Evolutionary conservation across 2,797 vertebrate genomes (phyloP).

Genomic region (Taeniopygia guttata): DNA sequence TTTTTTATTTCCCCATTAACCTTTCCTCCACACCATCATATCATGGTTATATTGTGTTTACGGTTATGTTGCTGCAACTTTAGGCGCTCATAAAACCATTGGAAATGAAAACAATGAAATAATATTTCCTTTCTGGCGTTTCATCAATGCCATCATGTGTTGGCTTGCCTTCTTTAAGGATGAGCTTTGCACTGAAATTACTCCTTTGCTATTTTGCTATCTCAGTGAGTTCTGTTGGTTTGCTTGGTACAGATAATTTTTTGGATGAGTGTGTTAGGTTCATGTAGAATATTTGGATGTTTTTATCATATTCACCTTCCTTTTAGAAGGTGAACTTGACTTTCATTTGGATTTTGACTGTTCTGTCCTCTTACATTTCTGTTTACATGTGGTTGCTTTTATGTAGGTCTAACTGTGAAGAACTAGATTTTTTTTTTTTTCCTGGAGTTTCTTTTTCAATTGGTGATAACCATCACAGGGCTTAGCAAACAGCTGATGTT

Average conservation of each 20-base stretch:
- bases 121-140: neutral
- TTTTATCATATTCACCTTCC: no score
- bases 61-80: neutral
- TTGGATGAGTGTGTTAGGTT: neutral
- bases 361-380: neutral
- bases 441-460: no score
- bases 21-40: neutral
- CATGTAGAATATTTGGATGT: neutral
- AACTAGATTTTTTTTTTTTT: neutral
- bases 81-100: neutral
- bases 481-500: neutral
- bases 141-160: neutral
- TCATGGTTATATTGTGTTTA: neutral
- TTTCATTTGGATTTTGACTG: neutral
- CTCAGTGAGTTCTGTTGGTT: neutral
- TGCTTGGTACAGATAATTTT: neutral
- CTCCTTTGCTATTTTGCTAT: neutral
- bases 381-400: neutral
- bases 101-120: neutral
- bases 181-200: constrained; percentile 2
- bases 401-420: neutral
- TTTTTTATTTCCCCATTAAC: neutral
- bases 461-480: neutral
- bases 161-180: neutral
- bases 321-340: neutral